Percentiles rank a stretch among this genome's conserved stretches.
phyloP scores from a whole-genome alignment of 1,140 invertebrate species.

The Lasioglossum baleicum region DNA sequence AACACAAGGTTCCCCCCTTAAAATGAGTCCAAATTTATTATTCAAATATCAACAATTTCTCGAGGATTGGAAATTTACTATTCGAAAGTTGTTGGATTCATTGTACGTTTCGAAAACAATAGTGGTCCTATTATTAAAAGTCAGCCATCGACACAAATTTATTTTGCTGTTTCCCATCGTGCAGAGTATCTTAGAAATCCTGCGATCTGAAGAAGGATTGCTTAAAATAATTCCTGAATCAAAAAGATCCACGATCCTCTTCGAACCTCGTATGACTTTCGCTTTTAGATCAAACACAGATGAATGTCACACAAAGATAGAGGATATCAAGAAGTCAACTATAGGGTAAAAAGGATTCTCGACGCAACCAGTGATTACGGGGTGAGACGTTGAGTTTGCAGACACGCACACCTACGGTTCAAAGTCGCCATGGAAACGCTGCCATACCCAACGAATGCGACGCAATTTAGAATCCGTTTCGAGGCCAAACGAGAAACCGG shows the following conservation, averaged over 20 bases:
- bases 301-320: neutral
- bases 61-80: too few species aligned
- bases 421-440: conserved; percentile 43
- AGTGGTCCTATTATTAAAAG: too few species aligned
- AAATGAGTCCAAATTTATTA: too few species aligned
- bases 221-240: neutral
- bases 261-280: neutral
- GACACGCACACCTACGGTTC: neutral
- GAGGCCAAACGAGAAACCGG: conserved; percentile 1
- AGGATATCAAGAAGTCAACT: neutral
- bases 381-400: conserved; percentile 12
- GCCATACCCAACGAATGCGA: neutral
- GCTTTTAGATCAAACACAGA: neutral
- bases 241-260: neutral
- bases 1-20: too few species aligned
- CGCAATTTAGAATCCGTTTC: conserved; percentile 18
- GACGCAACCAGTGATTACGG: conserved; percentile 19
- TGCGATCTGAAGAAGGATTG: neutral
- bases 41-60: too few species aligned
- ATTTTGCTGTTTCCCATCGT: too few species aligned
- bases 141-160: too few species aligned
- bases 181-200: too few species aligned
- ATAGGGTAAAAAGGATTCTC: neutral
- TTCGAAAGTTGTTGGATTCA: too few species aligned
- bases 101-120: too few species aligned